Percentiles rank a stretch among this genome's conserved stretches.
These are phyloP conservation scores for Symphodus melops DNA, from an alignment of 2,113 vertebrate species.

Conservation along the genomic window DNA sequence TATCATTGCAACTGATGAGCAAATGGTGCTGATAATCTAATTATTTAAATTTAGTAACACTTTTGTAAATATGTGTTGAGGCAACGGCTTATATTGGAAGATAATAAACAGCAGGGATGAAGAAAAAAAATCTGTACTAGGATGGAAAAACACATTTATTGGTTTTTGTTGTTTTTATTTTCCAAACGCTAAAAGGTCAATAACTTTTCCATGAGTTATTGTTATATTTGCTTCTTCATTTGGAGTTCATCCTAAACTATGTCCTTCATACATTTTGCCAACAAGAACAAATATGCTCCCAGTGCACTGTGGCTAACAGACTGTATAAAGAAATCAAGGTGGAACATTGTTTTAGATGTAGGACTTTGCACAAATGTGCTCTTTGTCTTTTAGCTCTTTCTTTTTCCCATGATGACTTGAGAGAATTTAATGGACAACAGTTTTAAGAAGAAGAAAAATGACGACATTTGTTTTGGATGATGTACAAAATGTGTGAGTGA, in stretches of 20 bases:
- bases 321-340: constrained; percentile 3
- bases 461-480: constrained; percentile 6
- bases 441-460: constrained; percentile 33
- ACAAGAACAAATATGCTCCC: background rate
- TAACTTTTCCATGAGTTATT: constrained; percentile 15
- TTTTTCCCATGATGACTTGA: constrained; percentile 5
- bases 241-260: constrained; percentile 6
- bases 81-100: background rate
- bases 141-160: constrained; percentile 55
- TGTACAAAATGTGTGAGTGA: constrained; percentile 36
- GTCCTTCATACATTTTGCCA: constrained; percentile 47
- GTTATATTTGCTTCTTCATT: constrained; percentile 6
- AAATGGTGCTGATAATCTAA: constrained; percentile 1
- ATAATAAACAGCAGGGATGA: constrained; percentile 6
- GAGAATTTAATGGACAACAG: background rate
- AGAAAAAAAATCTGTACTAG: constrained; percentile 11
- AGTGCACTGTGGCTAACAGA: constrained; percentile 11
- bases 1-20: background rate
- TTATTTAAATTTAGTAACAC: background rate
- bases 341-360: background rate
- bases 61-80: background rate
- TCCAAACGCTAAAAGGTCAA: constrained; percentile 27
- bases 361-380: constrained; percentile 2
- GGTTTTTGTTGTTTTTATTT: constrained; percentile 45
- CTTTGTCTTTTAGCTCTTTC: constrained; percentile 36